phyloP scores from a whole-genome alignment of 2,113 vertebrate genomes.

The Trogon melanurus region DNA sequence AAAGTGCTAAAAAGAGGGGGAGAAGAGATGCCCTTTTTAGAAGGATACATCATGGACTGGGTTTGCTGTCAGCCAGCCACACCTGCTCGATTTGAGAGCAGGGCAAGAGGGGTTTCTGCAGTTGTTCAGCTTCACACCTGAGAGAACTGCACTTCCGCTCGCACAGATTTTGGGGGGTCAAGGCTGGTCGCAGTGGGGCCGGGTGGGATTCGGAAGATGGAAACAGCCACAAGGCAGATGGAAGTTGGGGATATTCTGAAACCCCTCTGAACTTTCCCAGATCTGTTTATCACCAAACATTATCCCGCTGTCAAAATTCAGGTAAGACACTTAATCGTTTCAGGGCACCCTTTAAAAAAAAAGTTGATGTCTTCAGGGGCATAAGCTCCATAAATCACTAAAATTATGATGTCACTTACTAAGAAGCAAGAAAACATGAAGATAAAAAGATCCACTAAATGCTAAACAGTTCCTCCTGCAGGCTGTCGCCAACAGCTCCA shows the following conservation, averaged over 20 bases:
- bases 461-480: neutral
- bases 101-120: neutral
- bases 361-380: neutral
- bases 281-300: neutral
- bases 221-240: neutral
- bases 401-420: neutral
- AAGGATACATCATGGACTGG: rapidly evolving
- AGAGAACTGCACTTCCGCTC: rapidly evolving
- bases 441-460: neutral
- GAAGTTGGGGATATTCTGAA: neutral
- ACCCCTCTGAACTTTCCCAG: neutral
- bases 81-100: rapidly evolving
- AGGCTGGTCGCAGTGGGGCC: neutral
- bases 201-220: neutral
- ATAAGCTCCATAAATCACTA: neutral
- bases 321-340: neutral
- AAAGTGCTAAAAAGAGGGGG: neutral
- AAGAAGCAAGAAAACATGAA: neutral
- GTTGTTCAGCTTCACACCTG: neutral
- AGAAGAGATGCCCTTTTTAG: too few relatives aligned
- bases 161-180: rapidly evolving
- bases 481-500: neutral
- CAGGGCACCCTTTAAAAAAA: neutral
- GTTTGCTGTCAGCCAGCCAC: rapidly evolving
- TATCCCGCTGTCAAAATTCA: neutral